A percentile compares a stretch with the other conserved stretches of the same genome.
These are phyloP conservation scores for Sceloporus undulatus DNA, from an alignment of 2,113 vertebrate genomes.

Conservation along the genomic window DNA sequence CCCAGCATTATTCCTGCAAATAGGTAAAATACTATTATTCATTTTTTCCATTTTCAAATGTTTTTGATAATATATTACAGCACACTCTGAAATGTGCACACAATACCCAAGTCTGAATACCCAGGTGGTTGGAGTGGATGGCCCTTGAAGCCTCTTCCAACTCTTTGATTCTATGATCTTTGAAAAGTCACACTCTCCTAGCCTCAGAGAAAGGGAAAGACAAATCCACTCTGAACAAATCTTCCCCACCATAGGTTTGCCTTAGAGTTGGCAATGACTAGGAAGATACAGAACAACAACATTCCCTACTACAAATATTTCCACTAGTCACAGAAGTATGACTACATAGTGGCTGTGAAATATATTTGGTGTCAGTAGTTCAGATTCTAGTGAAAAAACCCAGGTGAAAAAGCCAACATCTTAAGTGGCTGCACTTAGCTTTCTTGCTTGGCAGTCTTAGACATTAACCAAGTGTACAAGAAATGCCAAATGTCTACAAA, in stretches of 20 bases:
- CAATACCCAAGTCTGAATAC: not conserved
- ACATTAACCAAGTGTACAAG: slow-evolving; percentile 32
- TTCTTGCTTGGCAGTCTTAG: slow-evolving; percentile 16
- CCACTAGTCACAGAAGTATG: not conserved
- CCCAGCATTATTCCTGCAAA: slow-evolving; percentile 94
- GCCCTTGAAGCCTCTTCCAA: too few relatives aligned
- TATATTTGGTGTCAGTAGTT: not conserved
- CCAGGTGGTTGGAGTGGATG: not conserved
- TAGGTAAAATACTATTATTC: slow-evolving; percentile 29
- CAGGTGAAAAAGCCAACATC: not conserved
- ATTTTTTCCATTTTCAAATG: slow-evolving; percentile 18
- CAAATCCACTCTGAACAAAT: too few relatives aligned
- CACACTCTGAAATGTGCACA: not conserved
- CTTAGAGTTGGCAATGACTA: too few relatives aligned
- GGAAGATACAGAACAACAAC: too few relatives aligned
- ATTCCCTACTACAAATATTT: not conserved
- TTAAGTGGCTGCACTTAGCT: not conserved
- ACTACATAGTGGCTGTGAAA: not conserved
- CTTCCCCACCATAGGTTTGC: too few relatives aligned
- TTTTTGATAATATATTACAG: slow-evolving; percentile 1
- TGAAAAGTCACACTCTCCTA: too few relatives aligned
- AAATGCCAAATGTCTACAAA: slow-evolving; percentile 16
- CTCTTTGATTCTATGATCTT: too few relatives aligned
- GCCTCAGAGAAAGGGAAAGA: too few relatives aligned
- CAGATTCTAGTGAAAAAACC: slow-evolving; percentile 31